Base-by-base conservation (phyloP, 2,113 vertebrate genomes). In the Cyrtonyx montezumae region DNA sequence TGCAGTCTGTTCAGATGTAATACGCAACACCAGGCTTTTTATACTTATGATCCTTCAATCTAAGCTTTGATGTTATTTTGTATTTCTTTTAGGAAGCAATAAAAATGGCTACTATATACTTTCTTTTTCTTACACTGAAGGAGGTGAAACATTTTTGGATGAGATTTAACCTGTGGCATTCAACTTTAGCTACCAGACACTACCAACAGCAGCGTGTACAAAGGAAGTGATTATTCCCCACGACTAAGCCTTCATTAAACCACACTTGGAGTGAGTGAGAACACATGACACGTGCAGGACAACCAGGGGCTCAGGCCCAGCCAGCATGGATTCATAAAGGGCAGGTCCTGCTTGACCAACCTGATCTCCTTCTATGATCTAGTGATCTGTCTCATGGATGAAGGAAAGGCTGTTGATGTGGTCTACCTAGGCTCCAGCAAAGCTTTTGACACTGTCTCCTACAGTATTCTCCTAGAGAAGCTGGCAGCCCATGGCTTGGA, bases 51-150 rank as follows among this genome's bases (percentile, higher is more conserved):
- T 22, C n/a, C 42, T 91, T 82, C 67, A 21, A 74, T 55, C 37
- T 77, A 30, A 85, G 51, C 45, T 91, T 70, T 30, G 30, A 79
- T 53, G 46, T 43, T 21, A 8, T 18, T 25, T 36, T 66, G 16
- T 22, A 22, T 36, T 43, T 82, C 11, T 84, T 81, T 79, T 32
- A 74, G 91, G 30, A 22, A 91, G 59, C 17, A 74, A 84, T 55
- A 46, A 79, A 73, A 91, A 74, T 12, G 3, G 18, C 61, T 40
- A n/a, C 40, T 32, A 4, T 59, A 21, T 84, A 61, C 25, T 40
- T 82, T 51, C 26, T 55, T 8, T 61, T 81, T 42, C 40, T 87
- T 17, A 73, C 45, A 61, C 8, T 61, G 53, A 56, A 74, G 67
- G 45, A 23, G 13, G 9, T 43, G 32, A 42, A 56, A 58, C 42